Percentiles rank a stretch among this genome's conserved stretches.
phyloP scores from a whole-genome alignment of 2,113 vertebrate genomes.

The Catharus minimus region DNA sequence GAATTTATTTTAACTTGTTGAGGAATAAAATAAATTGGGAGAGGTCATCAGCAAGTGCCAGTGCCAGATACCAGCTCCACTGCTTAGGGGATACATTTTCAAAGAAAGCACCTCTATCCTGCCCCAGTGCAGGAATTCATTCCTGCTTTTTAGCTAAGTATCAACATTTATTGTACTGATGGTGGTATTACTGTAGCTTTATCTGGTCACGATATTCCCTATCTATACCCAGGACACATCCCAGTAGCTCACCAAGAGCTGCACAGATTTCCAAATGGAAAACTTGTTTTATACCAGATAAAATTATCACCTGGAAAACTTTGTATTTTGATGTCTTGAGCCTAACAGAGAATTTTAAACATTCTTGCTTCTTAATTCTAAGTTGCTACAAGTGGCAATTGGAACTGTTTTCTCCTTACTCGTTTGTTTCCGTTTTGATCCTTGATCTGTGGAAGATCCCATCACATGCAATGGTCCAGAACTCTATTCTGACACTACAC shows the following conservation, averaged over 20 bases:
- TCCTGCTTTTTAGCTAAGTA: neutral
- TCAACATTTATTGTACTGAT: neutral
- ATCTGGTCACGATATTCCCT: neutral
- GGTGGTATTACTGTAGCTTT: neutral
- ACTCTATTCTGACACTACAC: neutral
- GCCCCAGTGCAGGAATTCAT: neutral
- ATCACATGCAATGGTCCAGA: neutral
- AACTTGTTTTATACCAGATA: neutral
- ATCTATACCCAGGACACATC: neutral
- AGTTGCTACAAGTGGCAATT: neutral
- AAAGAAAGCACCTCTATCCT: rapidly evolving
- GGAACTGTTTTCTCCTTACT: neutral
- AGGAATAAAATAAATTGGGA: neutral
- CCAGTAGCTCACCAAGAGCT: neutral
- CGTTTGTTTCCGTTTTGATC: neutral
- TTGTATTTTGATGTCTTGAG: neutral
- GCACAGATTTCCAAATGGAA: neutral
- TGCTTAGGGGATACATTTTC: neutral
- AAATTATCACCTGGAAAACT: neutral
- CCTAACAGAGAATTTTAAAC: neutral
- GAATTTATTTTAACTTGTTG: neutral
- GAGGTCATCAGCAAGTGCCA: neutral
- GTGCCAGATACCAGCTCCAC: neutral
- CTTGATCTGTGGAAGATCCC: neutral
- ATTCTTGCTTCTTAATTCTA: neutral